These are phyloP conservation scores for Danionella dracula DNA, from an alignment of 2,797 vertebrate genomes.

Conservation along the genomic window DNA sequence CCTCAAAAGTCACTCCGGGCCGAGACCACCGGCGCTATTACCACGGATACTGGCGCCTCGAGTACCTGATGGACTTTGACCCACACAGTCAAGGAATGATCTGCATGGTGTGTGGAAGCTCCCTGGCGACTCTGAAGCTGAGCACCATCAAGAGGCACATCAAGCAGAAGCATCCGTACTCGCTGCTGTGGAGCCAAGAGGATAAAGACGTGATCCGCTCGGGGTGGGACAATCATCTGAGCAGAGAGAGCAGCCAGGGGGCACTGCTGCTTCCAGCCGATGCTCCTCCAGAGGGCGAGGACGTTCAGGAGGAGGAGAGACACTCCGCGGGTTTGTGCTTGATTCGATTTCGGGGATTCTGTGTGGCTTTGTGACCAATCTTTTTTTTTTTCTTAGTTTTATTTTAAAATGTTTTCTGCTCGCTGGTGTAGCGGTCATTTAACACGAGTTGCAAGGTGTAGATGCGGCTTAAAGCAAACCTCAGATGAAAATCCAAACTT, in stretches of 20 bases:
- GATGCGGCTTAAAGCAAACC: too few species aligned
- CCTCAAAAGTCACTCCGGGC: conserved; percentile 67
- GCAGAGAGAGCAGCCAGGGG: conserved; percentile 63
- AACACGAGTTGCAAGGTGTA: too few species aligned
- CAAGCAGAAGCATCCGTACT: conserved; percentile 87
- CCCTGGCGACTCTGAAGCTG: conserved; percentile 75
- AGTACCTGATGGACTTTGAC: conserved; percentile 94
- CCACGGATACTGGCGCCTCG: conserved; percentile 89
- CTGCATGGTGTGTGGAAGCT: conserved; percentile 93
- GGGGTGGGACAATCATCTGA: conserved; percentile 86
- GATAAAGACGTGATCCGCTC: conserved; percentile 90
- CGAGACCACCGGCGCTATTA: conserved; percentile 91
- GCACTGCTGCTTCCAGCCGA: conserved; percentile 41
- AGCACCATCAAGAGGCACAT: conserved; percentile 87
- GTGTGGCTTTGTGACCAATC: not conserved
- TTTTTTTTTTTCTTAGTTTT: too few species aligned
- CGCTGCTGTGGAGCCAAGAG: conserved; percentile 79
- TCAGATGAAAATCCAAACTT: too few species aligned
- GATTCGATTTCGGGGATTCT: not conserved
- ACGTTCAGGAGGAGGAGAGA: conserved; percentile 49
- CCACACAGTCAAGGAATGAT: conserved; percentile 85
- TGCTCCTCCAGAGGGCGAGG: conserved; percentile 36
- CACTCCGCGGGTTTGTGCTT: conserved; percentile 55
- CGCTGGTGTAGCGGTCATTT: too few species aligned
- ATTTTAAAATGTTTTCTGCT: too few species aligned